A percentile compares a stretch with the other conserved stretches of the same genome.
phyloP scores from a whole-genome alignment of 2,113 vertebrate genomes.

The Anas platyrhynchos region DNA sequence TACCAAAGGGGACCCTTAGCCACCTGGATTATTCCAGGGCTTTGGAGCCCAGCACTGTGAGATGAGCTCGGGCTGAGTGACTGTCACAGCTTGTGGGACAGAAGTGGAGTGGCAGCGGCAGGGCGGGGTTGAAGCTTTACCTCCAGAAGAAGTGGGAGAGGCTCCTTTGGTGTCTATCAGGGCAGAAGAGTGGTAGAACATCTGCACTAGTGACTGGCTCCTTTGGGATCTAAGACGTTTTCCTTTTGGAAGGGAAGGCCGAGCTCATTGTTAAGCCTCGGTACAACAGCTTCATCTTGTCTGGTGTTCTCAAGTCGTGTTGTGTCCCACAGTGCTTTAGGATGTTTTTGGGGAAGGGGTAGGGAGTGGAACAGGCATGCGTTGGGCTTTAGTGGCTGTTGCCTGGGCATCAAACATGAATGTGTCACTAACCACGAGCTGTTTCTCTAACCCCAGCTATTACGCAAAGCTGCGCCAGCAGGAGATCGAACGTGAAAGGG shows the following conservation, averaged over 20 bases:
- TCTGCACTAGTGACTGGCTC: not conserved
- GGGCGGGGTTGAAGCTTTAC: not conserved
- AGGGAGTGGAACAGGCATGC: fast-evolving
- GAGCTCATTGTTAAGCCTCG: not conserved
- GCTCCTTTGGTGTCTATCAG: not conserved
- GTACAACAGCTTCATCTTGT: not conserved
- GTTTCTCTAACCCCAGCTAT: conserved; percentile 80
- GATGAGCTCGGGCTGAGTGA: not conserved
- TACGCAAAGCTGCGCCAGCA: conserved; percentile 97
- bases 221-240: not conserved
- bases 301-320: not conserved
- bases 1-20: not conserved
- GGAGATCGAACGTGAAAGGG: conserved; percentile 93
- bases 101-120: not conserved
- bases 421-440: fast-evolving
- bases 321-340: not conserved
- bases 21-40: not conserved
- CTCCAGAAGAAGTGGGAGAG: not conserved
- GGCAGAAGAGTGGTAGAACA: not conserved
- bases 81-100: not conserved
- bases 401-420: fast-evolving
- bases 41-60: not conserved
- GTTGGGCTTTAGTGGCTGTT: not conserved
- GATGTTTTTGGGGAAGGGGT: fast-evolving
- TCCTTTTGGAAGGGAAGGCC: not conserved